phyloP scores from a whole-genome alignment of 2,888 invertebrate species.

The Argynnis bischoffii region DNA sequence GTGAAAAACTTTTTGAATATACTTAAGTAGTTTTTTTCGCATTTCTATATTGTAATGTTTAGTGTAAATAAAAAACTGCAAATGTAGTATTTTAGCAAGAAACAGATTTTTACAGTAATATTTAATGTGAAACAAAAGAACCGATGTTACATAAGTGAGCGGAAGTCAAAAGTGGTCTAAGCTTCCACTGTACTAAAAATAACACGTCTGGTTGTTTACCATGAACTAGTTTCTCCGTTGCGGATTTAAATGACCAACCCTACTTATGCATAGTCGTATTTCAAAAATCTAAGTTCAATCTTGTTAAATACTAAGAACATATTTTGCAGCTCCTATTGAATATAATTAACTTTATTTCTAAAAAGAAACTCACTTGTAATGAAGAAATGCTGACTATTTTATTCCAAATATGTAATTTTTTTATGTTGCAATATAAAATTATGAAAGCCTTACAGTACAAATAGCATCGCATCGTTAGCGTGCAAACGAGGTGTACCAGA shows the following conservation, averaged over 20 bases:
- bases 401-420: background rate
- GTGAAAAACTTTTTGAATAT: no score
- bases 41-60: no score
- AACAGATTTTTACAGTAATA: background rate
- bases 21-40: no score
- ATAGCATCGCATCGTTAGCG: constrained; percentile 25
- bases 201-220: constrained; percentile 24
- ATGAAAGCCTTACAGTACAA: constrained; percentile 11
- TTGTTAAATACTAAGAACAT: background rate
- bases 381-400: background rate
- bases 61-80: no score
- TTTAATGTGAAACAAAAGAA: constrained; percentile 14
- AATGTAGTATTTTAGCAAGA: no score
- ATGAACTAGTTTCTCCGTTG: constrained; percentile 28
- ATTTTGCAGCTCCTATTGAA: no score
- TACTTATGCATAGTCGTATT: constrained; percentile 4
- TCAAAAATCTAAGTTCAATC: constrained; percentile 1
- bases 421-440: constrained; percentile 13
- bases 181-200: constrained; percentile 16
- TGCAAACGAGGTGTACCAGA: constrained; percentile 15
- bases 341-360: no score
- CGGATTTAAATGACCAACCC: constrained; percentile 18
- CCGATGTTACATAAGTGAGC: constrained; percentile 19
- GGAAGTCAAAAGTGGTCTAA: constrained; percentile 14
- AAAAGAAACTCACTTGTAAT: no score